Evolutionary conservation across 2,888 invertebrate genomes (phyloP), one percentile per base, ranked within the genome.

Genomic region (Macroteleia sp.): DNA sequence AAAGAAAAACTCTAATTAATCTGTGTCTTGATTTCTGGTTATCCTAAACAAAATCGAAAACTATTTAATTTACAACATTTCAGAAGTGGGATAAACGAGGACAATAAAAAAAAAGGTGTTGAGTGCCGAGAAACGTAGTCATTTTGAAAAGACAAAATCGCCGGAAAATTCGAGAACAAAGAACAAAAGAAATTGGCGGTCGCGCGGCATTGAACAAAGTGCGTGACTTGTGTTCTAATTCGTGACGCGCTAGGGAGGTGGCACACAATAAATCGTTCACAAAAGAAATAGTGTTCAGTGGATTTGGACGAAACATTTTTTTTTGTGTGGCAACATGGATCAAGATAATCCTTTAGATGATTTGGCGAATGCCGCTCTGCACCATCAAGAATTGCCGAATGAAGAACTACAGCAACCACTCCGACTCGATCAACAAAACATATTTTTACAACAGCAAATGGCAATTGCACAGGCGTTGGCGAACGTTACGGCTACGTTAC

Each of bases 131-230:
- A n/a, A n/a, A n/a, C n/a, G n/a, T n/a, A n/a, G n/a, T n/a, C n/a
- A n/a, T n/a, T n/a, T n/a, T n/a, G n/a, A 25, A 25, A 25, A 25
- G 3, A 25, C 25, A 6, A 25, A 25, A 25, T 25, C 25, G 25
- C 25, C 4, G 6, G 25, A 25, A 25, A 25, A 6, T 25, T 25
- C 25, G 3, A 25, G 6, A 6, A 36, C 14, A 36, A 36, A 36
- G 36, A 12, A 36, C 36, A 36, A 36, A 36, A 36, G n/a, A n/a
- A n/a, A n/a, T n/a, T 36, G 36, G 36, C 36, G 36, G 36, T 36
- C 36, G 14, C 36, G 36, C 14, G 12, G 6, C 3, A 14, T 36
- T 36, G 36, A 36, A 12, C 36, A 36, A 12, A 5, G 4, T 36
- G 36, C 36, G 36, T 14, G n/a, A 12, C 6, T 25, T 6, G 25